Base-by-base conservation (phyloP, 2,797 vertebrate genomes). In the Merluccius polli region DNA sequence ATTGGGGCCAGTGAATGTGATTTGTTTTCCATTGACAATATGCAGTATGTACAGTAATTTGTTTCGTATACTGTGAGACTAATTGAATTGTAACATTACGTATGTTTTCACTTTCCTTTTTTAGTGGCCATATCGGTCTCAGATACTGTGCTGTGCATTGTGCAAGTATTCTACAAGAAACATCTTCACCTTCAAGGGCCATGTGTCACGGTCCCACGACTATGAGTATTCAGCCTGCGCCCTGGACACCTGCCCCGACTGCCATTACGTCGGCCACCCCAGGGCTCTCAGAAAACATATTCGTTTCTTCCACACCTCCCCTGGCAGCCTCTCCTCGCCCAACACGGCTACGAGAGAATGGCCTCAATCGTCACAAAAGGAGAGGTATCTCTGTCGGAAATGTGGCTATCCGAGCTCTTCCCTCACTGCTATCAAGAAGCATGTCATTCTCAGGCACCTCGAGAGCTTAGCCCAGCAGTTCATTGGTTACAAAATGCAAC, bases 401-500 rank as follows among this genome's bases (percentile, higher is more conserved):
- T 99, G 98, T 82, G 93, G 93, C 30, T 96, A 94, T 74, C 95
- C 95, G 12, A 94, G 94, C 75, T 95, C 94, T 0, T 84, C 97
- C 7, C 93, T 98, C 88, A 98, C 97, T 78, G 94, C 92, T 27
- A 95, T 98, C 86, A 99, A 98, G 93, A 98, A 98, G 88, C 98
- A 99, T 38, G 93, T 99, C 77, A 94, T 99, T 75, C 90, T 98
- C 38, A 96, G 94, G 81, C 98, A 99, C 87, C 93, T 97, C 71
- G 90, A 95, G 31, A 83, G 87, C 74, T 74, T 97, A 74, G 80
- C 96, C 52, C 94, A 94, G 78, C 87, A 89, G 0, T 98, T 96
- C 83, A 97, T 96, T 15, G 97, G 97, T 5, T 93, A 91, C 59
- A 89, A 91, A 75, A 81, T 88, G 29, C 88, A 2, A 83, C 84